Percentiles rank a stretch among this genome's conserved stretches.
Evolutionary conservation across 2,797 vertebrate genomes (phyloP).

Genomic region (Limosa lapponica): DNA sequence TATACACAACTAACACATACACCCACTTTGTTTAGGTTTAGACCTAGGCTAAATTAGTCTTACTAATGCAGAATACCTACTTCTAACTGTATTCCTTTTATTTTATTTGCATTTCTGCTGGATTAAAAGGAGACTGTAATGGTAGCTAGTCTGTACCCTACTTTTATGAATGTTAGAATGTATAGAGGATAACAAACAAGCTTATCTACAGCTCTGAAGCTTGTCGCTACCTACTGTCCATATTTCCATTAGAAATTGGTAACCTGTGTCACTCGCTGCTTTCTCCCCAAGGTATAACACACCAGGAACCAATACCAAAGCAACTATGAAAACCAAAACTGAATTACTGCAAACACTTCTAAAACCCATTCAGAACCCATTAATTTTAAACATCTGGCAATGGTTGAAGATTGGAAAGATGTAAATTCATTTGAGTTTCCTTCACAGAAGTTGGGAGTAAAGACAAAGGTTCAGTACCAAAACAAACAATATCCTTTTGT

Average conservation of each 20-base stretch:
- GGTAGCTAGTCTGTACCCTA: not conserved
- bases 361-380: not conserved
- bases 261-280: not conserved
- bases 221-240: not conserved
- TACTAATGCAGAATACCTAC: not conserved
- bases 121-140: not conserved
- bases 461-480: not conserved
- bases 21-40: not conserved
- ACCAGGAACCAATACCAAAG: not conserved
- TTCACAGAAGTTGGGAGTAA: not conserved
- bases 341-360: not conserved
- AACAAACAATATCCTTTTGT: not conserved
- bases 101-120: not conserved
- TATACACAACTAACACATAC: not conserved
- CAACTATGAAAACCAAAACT: not conserved
- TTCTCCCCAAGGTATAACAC: not conserved
- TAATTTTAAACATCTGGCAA: conserved; percentile 5
- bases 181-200: not conserved
- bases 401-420: not conserved
- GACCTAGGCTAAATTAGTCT: not conserved
- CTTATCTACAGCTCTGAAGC: not conserved
- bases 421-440: not conserved
- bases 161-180: not conserved
- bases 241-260: not conserved
- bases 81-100: conserved; percentile 8